These are phyloP conservation scores for Brachynemurus nebulosus DNA, from an alignment of 2,888 invertebrate species.

Conservation along the genomic window DNA sequence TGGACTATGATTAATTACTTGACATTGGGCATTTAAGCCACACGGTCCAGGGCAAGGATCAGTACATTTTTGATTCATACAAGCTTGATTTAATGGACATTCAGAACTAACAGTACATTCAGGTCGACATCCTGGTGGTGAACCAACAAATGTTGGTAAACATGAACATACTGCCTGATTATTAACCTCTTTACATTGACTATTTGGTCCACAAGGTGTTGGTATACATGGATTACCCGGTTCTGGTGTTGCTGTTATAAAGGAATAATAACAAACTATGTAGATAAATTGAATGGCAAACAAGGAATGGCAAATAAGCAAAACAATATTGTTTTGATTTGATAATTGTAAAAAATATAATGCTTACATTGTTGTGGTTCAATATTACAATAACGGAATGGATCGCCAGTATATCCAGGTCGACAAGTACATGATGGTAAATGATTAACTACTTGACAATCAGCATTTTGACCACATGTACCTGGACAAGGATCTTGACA, in stretches of 20 bases:
- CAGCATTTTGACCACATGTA: constrained; percentile 50
- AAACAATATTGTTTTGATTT: too few species aligned
- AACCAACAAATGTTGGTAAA: constrained; percentile 33
- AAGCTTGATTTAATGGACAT: constrained; percentile 36
- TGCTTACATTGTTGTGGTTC: constrained; percentile 1
- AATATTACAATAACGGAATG: constrained; percentile 34
- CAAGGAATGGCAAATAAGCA: too few species aligned
- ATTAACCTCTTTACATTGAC: constrained; percentile 34
- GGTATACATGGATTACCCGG: constrained; percentile 37
- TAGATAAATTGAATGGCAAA: neutral
- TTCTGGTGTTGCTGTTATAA: constrained; percentile 23
- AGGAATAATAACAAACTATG: neutral
- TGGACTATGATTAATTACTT: constrained; percentile 58
- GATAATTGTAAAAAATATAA: neutral
- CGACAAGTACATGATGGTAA: constrained; percentile 39
- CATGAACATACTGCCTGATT: constrained; percentile 36
- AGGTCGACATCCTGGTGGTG: constrained; percentile 36
- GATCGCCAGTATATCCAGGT: constrained; percentile 49
- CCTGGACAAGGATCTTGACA: constrained; percentile 57
- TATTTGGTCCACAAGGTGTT: constrained; percentile 35
- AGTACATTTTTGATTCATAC: constrained; percentile 37
- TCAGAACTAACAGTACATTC: constrained; percentile 38
- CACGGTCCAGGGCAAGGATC: constrained; percentile 41
- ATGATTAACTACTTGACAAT: constrained; percentile 41
- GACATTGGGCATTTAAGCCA: constrained; percentile 51